Evolutionary conservation across 2,113 vertebrate species (phyloP), one percentile per base, ranked within the genome.

Genomic region (Myrmecophaga tridactyla): DNA sequence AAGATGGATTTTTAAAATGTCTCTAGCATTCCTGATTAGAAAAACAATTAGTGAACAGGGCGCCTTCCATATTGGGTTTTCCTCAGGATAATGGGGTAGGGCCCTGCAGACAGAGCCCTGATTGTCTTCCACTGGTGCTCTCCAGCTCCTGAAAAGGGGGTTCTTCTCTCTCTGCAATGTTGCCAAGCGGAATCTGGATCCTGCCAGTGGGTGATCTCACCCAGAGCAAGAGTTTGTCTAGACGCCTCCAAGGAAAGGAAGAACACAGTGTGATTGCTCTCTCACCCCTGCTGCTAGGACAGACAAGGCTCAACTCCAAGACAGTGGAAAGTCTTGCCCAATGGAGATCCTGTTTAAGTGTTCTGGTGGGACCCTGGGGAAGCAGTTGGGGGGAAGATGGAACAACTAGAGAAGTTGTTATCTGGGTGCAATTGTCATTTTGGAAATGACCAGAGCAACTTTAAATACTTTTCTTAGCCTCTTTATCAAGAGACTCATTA

Each of bases 301-400:
- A n/a, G 34, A 36, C 1, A 73, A 48, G 34, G 51, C 31, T 6
- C 41, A 56, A 43, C 4, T 15, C 41, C 23, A 15, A 60, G 23
- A 62, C 39, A 63, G 75, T 73, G 11, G 41, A 73, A 89, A 56
- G 21, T 25, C 29, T 62, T 34, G 27, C 51, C 39, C 21, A 39
- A 5, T 15, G 14, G n/a, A n/a, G n/a, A 29, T 77, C 15, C 14
- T 48, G 5, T 36, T 53, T 69, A 56, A n/a, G 39, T 43, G 43
- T 62, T 25, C 78, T 86, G 3, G 0, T 46, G 36, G 65, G 36
- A 80, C 6, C 18, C 6, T 67, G 73, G 25, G 17, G 13, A 36
- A 21, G 3, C 17, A 11, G 13, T 6, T 6, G 0, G 3, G 23
- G 12, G 7, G 5, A n/a, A 7, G 18, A 46, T 8, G 31, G 29